Evolutionary conservation across 2,113 vertebrate genomes (phyloP).

Genomic region (Osmerus eperlanus): DNA sequence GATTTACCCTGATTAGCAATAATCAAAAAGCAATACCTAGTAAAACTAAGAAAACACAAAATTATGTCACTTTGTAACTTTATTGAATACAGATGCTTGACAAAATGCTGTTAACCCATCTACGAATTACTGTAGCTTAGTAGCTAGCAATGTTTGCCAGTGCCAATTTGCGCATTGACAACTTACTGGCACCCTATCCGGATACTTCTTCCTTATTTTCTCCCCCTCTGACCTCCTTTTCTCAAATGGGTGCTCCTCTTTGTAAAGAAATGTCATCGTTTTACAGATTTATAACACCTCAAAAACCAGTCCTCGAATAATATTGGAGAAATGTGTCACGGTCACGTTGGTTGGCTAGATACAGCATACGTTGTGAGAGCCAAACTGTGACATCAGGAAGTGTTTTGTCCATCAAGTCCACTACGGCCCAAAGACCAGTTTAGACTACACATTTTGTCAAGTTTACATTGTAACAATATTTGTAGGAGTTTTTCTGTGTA

Average conservation of each 20-base stretch:
- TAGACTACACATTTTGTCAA: no score
- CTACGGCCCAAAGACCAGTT: no score
- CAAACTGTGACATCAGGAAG: background rate
- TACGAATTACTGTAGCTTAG: slow-evolving; percentile 14
- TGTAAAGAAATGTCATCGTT: slow-evolving; percentile 94
- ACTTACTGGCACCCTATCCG: slow-evolving; percentile 90
- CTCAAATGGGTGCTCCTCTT: slow-evolving; percentile 93
- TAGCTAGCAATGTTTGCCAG: slow-evolving; percentile 14
- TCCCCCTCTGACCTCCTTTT: slow-evolving; percentile 58
- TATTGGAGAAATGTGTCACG: background rate
- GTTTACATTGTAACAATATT: no score
- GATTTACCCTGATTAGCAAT: background rate
- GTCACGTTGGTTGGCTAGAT: background rate
- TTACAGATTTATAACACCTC: background rate
- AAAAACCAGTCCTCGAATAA: background rate
- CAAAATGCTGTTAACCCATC: background rate
- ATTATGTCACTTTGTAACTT: no score
- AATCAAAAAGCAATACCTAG: no score
- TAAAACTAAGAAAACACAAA: background rate
- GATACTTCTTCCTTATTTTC: slow-evolving; percentile 94
- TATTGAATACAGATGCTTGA: background rate
- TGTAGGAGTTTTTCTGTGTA: no score
- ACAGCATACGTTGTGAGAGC: background rate
- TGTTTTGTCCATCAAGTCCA: no score
- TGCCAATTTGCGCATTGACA: slow-evolving; percentile 11